Percentiles rank a stretch among this genome's conserved stretches.
These are phyloP conservation scores for Eucidaris tribuloides DNA, from an alignment of 35 echinoderm and acorn worm genomes.

Conservation along the genomic window DNA sequence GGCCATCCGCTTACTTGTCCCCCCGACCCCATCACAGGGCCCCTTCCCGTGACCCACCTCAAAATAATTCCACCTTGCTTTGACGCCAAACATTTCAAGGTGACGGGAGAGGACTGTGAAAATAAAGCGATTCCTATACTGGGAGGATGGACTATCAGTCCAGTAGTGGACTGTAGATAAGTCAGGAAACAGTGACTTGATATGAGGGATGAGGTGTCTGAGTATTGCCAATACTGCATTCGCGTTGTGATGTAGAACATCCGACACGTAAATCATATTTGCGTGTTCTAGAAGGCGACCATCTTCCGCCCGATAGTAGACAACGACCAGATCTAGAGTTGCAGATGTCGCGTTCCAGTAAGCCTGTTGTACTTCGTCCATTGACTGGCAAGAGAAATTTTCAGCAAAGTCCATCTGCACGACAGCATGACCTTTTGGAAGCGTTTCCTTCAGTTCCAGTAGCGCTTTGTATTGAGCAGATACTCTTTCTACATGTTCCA, in stretches of 20 bases:
- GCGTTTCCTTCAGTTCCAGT: slow-evolving; percentile 31
- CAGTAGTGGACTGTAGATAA: slow-evolving; percentile 49
- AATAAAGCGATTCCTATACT: slow-evolving; percentile 59
- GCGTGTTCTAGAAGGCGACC: slow-evolving; percentile 20
- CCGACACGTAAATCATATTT: slow-evolving; percentile 23
- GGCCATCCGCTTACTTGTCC: slow-evolving; percentile 29
- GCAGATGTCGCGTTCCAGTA: slow-evolving; percentile 55
- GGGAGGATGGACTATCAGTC: slow-evolving; percentile 67
- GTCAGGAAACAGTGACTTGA: slow-evolving; percentile 31
- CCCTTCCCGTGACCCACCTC: slow-evolving; percentile 55
- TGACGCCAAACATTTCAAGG: slow-evolving; percentile 14
- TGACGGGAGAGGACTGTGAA: slow-evolving; percentile 33
- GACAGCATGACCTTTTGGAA: slow-evolving; percentile 31
- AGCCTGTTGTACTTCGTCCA: slow-evolving; percentile 38
- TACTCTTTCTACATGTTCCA: slow-evolving; percentile 43
- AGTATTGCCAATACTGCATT: slow-evolving; percentile 23
- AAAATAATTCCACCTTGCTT: slow-evolving; percentile 57
- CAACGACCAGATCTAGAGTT: slow-evolving; percentile 35
- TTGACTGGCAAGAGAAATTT: slow-evolving; percentile 44
- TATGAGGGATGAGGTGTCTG: slow-evolving; percentile 25
- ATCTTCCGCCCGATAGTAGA: slow-evolving; percentile 27
- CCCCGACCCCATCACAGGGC: slow-evolving; percentile 42
- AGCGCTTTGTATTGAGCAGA: slow-evolving; percentile 35
- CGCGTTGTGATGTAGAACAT: slow-evolving; percentile 25
- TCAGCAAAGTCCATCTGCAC: slow-evolving; percentile 51